Conservation (phyloP, 2,797 vertebrate genomes). For the Arrhamphus sclerolepis region DNA sequence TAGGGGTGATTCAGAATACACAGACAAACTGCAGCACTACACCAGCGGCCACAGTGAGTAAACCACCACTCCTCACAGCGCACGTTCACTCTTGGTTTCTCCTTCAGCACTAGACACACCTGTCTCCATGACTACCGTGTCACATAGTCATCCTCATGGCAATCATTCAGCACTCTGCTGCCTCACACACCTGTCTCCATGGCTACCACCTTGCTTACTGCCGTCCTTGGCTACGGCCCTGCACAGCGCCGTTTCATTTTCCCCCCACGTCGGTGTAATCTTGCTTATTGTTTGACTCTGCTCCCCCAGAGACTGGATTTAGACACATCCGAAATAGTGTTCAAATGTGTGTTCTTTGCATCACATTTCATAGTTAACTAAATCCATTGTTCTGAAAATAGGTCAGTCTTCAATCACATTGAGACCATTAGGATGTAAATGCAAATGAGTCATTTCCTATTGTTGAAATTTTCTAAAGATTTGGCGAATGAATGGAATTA, state of each 20-base stretch:
- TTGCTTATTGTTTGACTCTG: conserved; percentile 57
- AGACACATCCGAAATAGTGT: conserved; percentile 42
- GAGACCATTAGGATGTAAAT: conserved; percentile 62
- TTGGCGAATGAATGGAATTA: conserved; percentile 45
- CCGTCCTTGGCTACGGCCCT: conserved; percentile 72
- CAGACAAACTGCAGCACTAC: conserved; percentile 99
- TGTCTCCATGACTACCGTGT: conserved; percentile 75
- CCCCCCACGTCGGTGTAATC: conserved; percentile 41
- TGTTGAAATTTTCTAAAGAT: conserved; percentile 60
- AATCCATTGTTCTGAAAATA: conserved; percentile 66
- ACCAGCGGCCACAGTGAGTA: conserved; percentile 99
- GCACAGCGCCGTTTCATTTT: conserved; percentile 35
- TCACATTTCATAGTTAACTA: conserved; percentile 64
- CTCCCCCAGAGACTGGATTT: conserved; percentile 46
- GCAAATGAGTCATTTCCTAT: conserved; percentile 58
- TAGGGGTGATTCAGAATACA: conserved; percentile 95
- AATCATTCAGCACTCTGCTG: conserved; percentile 49
- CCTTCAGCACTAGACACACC: conserved; percentile 53
- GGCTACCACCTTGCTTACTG: conserved; percentile 72
- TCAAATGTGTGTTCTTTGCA: conserved; percentile 35
- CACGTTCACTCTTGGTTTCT: conserved; percentile 8
- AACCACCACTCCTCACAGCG: conserved; percentile 30
- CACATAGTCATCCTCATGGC: conserved; percentile 57
- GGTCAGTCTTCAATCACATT: conserved; percentile 59
- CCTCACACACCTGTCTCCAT: conserved; percentile 79